Evolutionary conservation across 2,888 invertebrate genomes (phyloP).

Genomic region (Zhuqinia jingwanae): DNA sequence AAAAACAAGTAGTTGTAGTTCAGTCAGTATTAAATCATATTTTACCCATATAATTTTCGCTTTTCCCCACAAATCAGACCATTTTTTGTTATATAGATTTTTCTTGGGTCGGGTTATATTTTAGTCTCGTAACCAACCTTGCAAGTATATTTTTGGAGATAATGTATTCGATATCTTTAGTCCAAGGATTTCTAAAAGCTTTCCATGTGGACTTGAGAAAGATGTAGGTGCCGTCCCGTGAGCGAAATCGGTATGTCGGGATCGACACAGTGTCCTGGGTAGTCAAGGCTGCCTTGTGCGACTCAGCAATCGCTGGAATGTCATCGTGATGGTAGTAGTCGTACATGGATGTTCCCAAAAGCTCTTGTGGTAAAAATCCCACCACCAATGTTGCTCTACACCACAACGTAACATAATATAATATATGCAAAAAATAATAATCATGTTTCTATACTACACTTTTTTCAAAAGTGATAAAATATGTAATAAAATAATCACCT

Average conservation of each 20-base stretch:
- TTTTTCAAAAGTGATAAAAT: neutral
- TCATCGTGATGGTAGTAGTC: constrained; percentile 94
- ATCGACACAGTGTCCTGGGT: constrained; percentile 82
- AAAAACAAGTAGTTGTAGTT: no score
- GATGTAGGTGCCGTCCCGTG: constrained; percentile 88
- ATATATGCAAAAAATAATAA: constrained; percentile 79
- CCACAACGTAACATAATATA: no score
- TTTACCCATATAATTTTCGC: no score
- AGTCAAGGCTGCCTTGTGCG: constrained; percentile 90
- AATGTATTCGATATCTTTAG: constrained; percentile 95
- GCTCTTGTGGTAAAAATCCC: constrained; percentile 95
- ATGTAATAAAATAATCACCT: constrained; percentile 83
- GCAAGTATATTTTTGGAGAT: constrained; percentile 92
- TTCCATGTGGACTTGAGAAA: constrained; percentile 92
- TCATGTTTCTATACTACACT: constrained; percentile 38
- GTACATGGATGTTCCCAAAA: constrained; percentile 95
- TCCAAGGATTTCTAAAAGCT: constrained; percentile 96
- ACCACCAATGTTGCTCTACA: constrained; percentile 92
- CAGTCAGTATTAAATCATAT: no score
- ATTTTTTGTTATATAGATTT: no score
- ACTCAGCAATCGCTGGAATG: constrained; percentile 89
- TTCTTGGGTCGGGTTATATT: no score
- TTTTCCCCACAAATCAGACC: no score
- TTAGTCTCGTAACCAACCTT: constrained; percentile 83
- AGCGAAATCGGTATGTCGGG: constrained; percentile 89